Conservation (phyloP, 2,797 vertebrate species). For the Clangula hyemalis region DNA sequence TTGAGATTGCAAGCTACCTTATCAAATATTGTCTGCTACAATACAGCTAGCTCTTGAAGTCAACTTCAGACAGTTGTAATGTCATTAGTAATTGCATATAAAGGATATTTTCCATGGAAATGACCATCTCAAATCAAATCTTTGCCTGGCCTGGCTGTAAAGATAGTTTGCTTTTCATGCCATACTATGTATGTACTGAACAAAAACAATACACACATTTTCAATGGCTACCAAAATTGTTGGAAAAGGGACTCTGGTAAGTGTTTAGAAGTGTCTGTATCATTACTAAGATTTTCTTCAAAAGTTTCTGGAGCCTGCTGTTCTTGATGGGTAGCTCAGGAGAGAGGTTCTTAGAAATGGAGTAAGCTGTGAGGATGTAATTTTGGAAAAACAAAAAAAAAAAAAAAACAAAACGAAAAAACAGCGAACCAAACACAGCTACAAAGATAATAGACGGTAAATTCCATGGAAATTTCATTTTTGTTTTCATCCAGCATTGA, state of each 20-base stretch:
- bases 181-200: neutral
- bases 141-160: neutral
- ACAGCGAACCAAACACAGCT: fast-evolving
- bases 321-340: neutral
- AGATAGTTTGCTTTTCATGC: neutral
- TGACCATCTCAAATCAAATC: neutral
- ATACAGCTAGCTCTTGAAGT: neutral
- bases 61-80: neutral
- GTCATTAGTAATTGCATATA: constrained; percentile 10
- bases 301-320: neutral
- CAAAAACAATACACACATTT: neutral
- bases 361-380: neutral
- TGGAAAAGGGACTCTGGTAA: neutral
- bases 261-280: neutral
- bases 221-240: neutral
- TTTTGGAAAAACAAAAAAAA: neutral
- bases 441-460: neutral
- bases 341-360: neutral
- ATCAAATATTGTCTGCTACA: constrained; percentile 13
- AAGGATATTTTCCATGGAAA: neutral
- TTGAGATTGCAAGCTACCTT: constrained; percentile 4
- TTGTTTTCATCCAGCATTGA: neutral
- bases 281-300: neutral
- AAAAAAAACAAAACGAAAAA: neutral
- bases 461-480: neutral